Evolutionary conservation across 2,888 invertebrate genomes (phyloP).

Genomic region (Fragum fragum): DNA sequence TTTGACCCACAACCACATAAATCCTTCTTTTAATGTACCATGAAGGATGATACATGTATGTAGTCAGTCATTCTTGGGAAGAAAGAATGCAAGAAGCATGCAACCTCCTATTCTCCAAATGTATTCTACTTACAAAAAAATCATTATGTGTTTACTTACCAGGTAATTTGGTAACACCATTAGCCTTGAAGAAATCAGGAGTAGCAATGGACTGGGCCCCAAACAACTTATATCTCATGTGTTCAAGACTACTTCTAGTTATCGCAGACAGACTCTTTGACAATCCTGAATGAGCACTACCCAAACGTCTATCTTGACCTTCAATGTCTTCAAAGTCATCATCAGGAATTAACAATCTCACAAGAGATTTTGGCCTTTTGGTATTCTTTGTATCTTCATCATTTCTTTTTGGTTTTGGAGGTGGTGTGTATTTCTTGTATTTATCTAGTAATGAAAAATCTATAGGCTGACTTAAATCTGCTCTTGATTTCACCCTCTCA

Average conservation of each 20-base stretch:
- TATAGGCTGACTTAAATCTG: constrained; percentile 20
- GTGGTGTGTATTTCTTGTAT: constrained; percentile 35
- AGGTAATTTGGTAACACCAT: constrained; percentile 52
- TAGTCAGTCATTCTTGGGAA: too few species aligned
- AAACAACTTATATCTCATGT: constrained; percentile 73
- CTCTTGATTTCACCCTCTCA: background rate
- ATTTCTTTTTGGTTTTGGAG: constrained; percentile 36
- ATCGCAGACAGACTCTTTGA: constrained; percentile 67
- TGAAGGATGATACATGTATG: too few species aligned
- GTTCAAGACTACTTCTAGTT: constrained; percentile 69
- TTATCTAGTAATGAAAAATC: constrained; percentile 54
- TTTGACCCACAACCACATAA: too few species aligned
- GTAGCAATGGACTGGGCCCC: constrained; percentile 72
- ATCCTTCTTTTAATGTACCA: too few species aligned
- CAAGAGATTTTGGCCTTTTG: constrained; percentile 55
- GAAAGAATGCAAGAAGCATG: too few species aligned
- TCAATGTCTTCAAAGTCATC: constrained; percentile 15
- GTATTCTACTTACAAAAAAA: too few species aligned
- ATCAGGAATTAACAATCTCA: constrained; percentile 53
- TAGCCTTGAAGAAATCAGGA: constrained; percentile 76
- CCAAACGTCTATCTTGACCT: constrained; percentile 30
- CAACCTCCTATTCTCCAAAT: too few species aligned
- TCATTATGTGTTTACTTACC: constrained; percentile 48
- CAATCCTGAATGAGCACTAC: constrained; percentile 55
- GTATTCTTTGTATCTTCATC: constrained; percentile 38